phyloP scores from a whole-genome alignment of 2,888 invertebrate genomes.

The Biston betularia region DNA sequence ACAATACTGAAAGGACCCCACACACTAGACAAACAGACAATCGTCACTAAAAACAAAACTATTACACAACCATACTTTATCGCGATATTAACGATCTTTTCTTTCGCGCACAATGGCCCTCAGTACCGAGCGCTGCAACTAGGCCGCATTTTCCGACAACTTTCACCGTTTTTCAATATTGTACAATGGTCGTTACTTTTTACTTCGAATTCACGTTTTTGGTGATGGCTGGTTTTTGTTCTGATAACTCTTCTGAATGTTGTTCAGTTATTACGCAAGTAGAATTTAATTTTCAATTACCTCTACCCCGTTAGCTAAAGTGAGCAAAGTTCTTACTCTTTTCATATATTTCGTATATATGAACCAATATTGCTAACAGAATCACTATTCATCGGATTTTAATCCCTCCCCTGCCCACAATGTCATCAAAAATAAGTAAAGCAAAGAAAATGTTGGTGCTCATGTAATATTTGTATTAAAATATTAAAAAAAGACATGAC shows the following conservation, averaged over 20 bases:
- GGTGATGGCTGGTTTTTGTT: conserved; percentile 1
- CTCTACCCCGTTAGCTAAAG: too few species aligned
- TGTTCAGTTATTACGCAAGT: not conserved
- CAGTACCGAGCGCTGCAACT: conserved; percentile 2
- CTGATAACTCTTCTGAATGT: not conserved
- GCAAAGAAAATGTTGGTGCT: too few species aligned
- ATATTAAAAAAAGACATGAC: too few species aligned
- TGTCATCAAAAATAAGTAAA: too few species aligned
- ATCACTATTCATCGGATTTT: too few species aligned
- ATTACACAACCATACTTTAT: conserved; percentile 12
- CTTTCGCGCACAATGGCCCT: not conserved
- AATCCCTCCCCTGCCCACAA: too few species aligned
- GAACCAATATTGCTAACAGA: too few species aligned
- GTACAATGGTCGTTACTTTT: not conserved
- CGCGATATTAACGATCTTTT: not conserved
- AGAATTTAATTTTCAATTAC: too few species aligned
- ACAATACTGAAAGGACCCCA: not conserved
- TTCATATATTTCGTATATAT: too few species aligned
- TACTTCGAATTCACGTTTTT: not conserved
- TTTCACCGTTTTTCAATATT: conserved; percentile 27
- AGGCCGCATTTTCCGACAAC: conserved; percentile 25
- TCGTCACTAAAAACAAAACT: conserved; percentile 5
- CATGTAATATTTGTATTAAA: too few species aligned
- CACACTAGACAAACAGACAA: conserved; percentile 1
- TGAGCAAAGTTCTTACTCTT: too few species aligned